Evolutionary conservation across 1,140 invertebrate genomes (phyloP).

Genomic region (Penaeus chinensis): DNA sequence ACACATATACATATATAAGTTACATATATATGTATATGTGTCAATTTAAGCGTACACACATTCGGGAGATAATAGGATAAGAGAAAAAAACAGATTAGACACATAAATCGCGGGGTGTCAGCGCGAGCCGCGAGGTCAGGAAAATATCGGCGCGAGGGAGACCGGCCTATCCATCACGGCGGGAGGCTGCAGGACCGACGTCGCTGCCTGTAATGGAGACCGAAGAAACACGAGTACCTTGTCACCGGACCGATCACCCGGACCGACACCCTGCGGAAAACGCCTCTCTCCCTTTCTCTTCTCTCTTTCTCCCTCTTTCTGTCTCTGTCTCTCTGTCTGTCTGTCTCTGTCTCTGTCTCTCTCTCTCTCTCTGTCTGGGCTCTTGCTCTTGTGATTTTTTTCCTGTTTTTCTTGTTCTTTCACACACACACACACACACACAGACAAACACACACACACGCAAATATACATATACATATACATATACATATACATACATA

Average conservation of each 20-base stretch:
- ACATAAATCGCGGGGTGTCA: neutral
- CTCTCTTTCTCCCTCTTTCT: too few species aligned
- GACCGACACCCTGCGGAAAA: too few species aligned
- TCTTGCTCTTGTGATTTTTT: too few species aligned
- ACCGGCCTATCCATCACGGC: neutral
- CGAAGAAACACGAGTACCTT: too few species aligned
- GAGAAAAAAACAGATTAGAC: slow-evolving; percentile 5
- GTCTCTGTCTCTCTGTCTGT: too few species aligned
- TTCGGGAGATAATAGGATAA: slow-evolving; percentile 3
- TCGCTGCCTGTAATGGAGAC: too few species aligned
- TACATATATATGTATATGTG: slow-evolving; percentile 1
- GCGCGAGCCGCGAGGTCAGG: neutral
- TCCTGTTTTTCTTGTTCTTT: neutral
- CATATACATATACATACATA: slow-evolving; percentile 9
- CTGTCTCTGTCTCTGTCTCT: too few species aligned
- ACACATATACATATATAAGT: neutral
- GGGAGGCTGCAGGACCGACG: too few species aligned
- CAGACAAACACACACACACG: neutral
- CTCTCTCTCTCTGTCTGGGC: neutral
- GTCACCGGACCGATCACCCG: too few species aligned
- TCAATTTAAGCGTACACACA: neutral
- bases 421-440: neutral
- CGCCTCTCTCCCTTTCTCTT: too few species aligned
- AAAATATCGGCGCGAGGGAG: neutral
- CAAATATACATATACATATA: neutral